Base-by-base conservation (phyloP, 2,797 vertebrate genomes). In the Tympanoctomys barrerae region DNA sequence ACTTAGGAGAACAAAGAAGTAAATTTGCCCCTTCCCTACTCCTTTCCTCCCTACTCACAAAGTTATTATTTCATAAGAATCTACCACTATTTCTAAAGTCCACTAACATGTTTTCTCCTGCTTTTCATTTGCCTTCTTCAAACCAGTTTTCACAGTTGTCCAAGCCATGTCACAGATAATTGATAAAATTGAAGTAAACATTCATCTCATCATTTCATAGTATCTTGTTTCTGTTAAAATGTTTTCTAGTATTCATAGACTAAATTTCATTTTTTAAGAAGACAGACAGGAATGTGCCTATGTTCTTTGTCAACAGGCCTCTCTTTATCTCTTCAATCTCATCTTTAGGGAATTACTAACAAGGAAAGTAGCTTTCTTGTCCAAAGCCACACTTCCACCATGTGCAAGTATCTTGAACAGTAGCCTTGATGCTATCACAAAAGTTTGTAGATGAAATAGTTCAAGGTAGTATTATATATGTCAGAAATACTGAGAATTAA, bases 241-340 rank as follows among this genome's bases (percentile, higher is more conserved):
- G 49, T 80, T 59, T 64, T 28, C 4, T 36, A 79, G 8, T 87
- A 49, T 80, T 86, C 68, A 33, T 19, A 87, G 7, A 22, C 52
- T 87, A 14, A 84, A 52, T 14, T 61, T 85, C 18, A 66, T 24
- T 89, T 81, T 49, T 22, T 46, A 92, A 10, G n/a, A 81, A 92
- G 52, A 1, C 13, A n/a, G 42, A 71, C 14, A 92, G 86, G 24
- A n/a, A 90, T 89, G 88, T 92, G 61, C 9, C 18, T 91, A 83
- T 87, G 16, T 19, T 57, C 54, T 57, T 57, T 57, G 5, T 19
- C 54, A 57, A 90, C 16, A 49, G 4, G 71, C 1, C 1, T 52
- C 18, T 71, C 18, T 7, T 83, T 94, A 33, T 77, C 26, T 66
- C 22, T 80, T 75, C 71, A 81, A 66, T 57, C 10, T 81, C 36